Conservation (phyloP, 2,888 invertebrate genomes). For the Thereva unica region DNA sequence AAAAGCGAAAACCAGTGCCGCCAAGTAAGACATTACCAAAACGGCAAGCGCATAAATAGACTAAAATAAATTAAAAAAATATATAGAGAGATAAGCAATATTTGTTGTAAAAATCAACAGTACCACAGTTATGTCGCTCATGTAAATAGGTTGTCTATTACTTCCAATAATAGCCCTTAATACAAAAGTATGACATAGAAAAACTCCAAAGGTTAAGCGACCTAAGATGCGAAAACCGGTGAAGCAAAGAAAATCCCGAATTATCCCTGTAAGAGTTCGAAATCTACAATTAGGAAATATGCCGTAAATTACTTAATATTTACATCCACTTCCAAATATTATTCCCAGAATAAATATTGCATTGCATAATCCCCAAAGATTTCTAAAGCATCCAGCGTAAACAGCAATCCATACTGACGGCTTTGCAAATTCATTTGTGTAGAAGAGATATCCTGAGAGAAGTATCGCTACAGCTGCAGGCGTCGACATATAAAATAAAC, state of each 20-base stretch:
- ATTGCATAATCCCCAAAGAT: constrained; percentile 30
- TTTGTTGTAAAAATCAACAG: too few relatives aligned
- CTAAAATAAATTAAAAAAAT: not conserved
- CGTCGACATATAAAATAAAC: not conserved
- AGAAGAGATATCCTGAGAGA: constrained; percentile 30
- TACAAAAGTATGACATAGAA: not conserved
- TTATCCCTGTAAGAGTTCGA: not conserved
- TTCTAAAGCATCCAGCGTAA: constrained; percentile 26
- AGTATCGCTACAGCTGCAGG: constrained; percentile 18
- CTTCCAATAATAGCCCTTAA: not conserved
- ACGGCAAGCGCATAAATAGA: not conserved
- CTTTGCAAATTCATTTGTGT: constrained; percentile 33
- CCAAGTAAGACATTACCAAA: not conserved
- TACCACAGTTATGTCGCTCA: not conserved
- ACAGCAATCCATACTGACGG: constrained; percentile 35
- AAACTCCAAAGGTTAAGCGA: not conserved
- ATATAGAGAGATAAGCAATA: not conserved
- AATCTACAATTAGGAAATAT: not conserved
- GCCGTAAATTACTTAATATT: not conserved
- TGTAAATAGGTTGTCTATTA: not conserved
- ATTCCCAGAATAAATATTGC: constrained; percentile 28
- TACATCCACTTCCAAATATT: constrained; percentile 25
- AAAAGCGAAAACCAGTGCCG: not conserved
- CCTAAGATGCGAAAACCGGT: not conserved
- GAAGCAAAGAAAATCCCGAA: not conserved